Conservation (phyloP, 2,797 vertebrate species). For the Malacoctenus gilli region DNA sequence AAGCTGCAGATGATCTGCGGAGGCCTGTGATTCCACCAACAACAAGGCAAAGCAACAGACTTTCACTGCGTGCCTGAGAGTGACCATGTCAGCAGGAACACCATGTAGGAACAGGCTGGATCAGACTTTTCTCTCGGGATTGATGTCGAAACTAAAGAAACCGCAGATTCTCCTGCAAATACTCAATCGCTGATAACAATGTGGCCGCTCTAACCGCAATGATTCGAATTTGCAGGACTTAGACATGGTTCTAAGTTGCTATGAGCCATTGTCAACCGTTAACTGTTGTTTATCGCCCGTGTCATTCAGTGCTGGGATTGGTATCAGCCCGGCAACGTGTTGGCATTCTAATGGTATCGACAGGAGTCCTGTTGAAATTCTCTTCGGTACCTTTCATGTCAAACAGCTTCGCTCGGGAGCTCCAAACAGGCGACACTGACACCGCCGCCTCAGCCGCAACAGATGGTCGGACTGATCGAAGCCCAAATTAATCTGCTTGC, state of each 20-base stretch:
- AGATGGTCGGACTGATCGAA: slow-evolving; percentile 49
- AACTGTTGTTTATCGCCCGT: too few species aligned
- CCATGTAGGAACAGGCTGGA: slow-evolving; percentile 8
- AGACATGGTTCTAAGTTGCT: too few species aligned
- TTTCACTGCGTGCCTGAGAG: slow-evolving; percentile 22
- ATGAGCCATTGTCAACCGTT: too few species aligned
- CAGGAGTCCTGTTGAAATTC: too few species aligned
- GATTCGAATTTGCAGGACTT: too few species aligned
- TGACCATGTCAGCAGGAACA: slow-evolving; percentile 13
- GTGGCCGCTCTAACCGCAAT: too few species aligned
- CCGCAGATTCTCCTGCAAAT: neutral
- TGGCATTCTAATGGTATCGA: too few species aligned
- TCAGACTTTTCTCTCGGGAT: slow-evolving; percentile 8
- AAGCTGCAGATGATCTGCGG: slow-evolving; percentile 34
- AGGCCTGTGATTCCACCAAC: slow-evolving; percentile 24
- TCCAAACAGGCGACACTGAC: neutral
- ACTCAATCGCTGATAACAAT: neutral
- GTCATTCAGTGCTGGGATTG: too few species aligned
- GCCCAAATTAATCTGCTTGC: slow-evolving; percentile 45
- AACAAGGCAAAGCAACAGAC: slow-evolving; percentile 31
- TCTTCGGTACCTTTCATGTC: too few species aligned
- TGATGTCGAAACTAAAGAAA: slow-evolving; percentile 1
- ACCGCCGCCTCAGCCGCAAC: slow-evolving; percentile 26
- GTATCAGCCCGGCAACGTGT: too few species aligned
- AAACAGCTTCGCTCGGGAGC: too few species aligned